Evolutionary conservation across 2,797 vertebrate species (phyloP).

Genomic region (Myioborus melanocephalus): DNA sequence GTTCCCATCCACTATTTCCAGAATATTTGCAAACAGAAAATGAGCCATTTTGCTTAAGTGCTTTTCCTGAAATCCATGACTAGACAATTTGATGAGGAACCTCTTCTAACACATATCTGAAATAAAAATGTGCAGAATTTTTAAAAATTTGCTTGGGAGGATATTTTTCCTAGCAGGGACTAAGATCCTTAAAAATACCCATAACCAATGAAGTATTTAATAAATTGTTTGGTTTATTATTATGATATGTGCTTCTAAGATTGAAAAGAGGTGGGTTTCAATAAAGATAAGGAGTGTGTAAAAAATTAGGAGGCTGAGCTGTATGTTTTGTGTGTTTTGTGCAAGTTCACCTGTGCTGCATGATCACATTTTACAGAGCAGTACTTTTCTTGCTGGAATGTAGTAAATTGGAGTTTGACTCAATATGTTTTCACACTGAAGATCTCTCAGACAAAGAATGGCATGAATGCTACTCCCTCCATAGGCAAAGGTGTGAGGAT

Average conservation of each 20-base stretch:
- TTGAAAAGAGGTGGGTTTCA: neutral
- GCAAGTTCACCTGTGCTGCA: neutral
- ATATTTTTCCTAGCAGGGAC: neutral
- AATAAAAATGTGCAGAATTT: neutral
- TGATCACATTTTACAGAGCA: neutral
- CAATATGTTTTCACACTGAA: neutral
- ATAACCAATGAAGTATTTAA: neutral
- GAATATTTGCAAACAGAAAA: neutral
- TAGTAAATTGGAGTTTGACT: neutral
- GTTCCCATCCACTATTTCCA: neutral
- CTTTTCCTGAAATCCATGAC: neutral
- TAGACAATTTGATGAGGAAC: neutral
- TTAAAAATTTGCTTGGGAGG: accelerated
- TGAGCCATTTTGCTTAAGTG: neutral
- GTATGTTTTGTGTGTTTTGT: neutral
- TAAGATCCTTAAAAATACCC: neutral
- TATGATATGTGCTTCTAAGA: neutral
- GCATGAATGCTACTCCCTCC: neutral
- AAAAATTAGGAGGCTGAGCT: neutral
- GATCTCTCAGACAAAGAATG: neutral
- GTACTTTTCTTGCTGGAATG: neutral
- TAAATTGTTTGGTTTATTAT: neutral
- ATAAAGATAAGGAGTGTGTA: neutral
- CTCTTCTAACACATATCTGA: neutral
- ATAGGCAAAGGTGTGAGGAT: neutral